Percentiles rank a stretch among this genome's conserved stretches.
These are phyloP conservation scores for Enteromius viviparus DNA, from an alignment of 2,797 vertebrate genomes.

Conservation along the genomic window DNA sequence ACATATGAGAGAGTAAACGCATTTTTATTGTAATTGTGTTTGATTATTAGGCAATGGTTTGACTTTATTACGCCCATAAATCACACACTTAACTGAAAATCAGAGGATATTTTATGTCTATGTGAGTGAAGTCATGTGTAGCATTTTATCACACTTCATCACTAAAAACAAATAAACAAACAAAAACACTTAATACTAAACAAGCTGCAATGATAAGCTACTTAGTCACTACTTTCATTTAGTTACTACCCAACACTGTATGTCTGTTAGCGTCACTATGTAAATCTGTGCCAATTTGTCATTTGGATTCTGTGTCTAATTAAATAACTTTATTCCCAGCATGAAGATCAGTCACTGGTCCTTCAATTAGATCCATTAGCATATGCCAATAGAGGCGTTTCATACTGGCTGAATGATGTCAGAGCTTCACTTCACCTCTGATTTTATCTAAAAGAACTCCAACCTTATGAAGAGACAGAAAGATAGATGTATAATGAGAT, in stretches of 20 bases:
- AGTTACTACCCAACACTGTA: not conserved
- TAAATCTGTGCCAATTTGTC: conserved; percentile 29
- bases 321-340: conserved; percentile 46
- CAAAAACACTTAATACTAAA: not conserved
- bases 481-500: not conserved
- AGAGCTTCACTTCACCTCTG: conserved; percentile 33
- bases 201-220: not conserved
- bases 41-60: not conserved
- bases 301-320: conserved; percentile 45
- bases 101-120: not conserved
- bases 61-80: not conserved
- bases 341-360: conserved; percentile 54
- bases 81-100: not conserved
- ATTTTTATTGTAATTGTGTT: not conserved
- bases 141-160: not conserved
- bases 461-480: not conserved
- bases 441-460: conserved; percentile 30
- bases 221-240: not conserved
- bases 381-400: conserved; percentile 44
- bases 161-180: not conserved
- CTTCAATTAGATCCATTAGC: conserved; percentile 49
- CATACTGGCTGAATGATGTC: conserved; percentile 28
- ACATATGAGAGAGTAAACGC: not conserved
- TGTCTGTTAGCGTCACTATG: conserved; percentile 28
- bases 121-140: not conserved